These are phyloP conservation scores for Macrosteles quadrilineatus DNA, from an alignment of 1,140 invertebrate genomes.

Conservation along the genomic window DNA sequence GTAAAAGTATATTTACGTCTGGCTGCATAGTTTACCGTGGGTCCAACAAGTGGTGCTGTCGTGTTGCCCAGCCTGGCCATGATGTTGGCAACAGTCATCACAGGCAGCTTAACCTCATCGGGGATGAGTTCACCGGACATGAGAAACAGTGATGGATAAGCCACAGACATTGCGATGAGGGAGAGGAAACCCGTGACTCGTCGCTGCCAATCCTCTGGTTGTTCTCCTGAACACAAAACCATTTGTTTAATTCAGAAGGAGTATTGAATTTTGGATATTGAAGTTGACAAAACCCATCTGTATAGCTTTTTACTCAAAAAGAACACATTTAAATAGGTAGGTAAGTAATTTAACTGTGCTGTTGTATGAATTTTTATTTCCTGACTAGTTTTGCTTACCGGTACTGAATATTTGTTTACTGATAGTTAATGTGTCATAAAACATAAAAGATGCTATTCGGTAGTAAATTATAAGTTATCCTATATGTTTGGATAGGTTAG, in stretches of 20 bases:
- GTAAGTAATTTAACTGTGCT: background rate
- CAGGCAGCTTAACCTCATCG: constrained; percentile 50
- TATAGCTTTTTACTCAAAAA: background rate
- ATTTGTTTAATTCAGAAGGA: background rate
- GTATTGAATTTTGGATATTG: background rate
- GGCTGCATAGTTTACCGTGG: background rate
- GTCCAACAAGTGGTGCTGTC: constrained; percentile 1
- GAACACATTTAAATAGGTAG: background rate
- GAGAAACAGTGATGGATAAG: constrained; percentile 54
- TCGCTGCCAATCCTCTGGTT: constrained; percentile 31
- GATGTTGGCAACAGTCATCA: background rate
- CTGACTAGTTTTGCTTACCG: background rate
- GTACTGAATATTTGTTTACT: background rate
- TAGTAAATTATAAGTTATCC: no score
- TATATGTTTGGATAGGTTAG: no score
- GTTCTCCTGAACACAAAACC: constrained; percentile 9
- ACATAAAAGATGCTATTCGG: no score
- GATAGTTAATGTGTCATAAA: no score
- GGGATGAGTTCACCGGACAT: constrained; percentile 56
- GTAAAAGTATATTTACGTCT: no score
- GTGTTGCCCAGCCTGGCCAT: constrained; percentile 9
- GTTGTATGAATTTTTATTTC: background rate
- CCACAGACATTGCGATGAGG: constrained; percentile 45
- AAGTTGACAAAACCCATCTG: background rate
- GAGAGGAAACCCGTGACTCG: constrained; percentile 18